These are phyloP conservation scores for Kobus ellipsiprymnus DNA, from an alignment of 2,113 vertebrate species.

Conservation along the genomic window DNA sequence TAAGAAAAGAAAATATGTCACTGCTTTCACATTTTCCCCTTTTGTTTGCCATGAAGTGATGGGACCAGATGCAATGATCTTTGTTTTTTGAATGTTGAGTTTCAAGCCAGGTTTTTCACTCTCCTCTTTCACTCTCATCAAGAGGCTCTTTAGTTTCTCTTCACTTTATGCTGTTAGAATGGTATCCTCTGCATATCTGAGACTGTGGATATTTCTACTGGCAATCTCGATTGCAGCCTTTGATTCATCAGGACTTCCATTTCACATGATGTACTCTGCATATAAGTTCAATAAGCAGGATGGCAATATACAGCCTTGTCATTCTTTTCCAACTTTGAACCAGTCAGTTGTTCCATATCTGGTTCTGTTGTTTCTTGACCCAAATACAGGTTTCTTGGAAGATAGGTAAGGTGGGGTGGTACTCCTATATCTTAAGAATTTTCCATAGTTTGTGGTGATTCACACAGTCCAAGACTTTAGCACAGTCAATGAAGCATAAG, in stretches of 20 bases:
- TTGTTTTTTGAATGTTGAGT: background rate
- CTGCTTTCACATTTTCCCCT: background rate
- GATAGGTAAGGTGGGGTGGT: background rate
- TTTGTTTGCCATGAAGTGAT: background rate
- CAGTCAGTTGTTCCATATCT: background rate
- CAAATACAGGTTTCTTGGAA: background rate
- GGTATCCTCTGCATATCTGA: background rate
- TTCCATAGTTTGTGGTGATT: background rate
- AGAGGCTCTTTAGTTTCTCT: background rate
- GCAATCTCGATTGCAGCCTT: background rate
- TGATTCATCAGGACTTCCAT: background rate
- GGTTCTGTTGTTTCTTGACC: background rate
- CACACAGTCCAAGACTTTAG: background rate
- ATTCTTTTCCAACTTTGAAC: background rate
- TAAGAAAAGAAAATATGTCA: background rate
- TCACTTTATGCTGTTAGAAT: background rate
- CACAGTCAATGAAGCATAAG: background rate
- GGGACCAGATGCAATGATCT: background rate
- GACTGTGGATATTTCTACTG: background rate
- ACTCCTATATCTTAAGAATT: background rate
- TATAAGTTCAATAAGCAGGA: background rate
- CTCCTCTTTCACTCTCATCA: background rate
- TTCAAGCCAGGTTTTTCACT: background rate
- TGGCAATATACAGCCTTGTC: background rate
- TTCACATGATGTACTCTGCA: background rate